Evolutionary conservation across 2,113 vertebrate genomes (phyloP), one percentile per base, ranked within the genome.

Genomic region (Trichomycterus rosablanca): DNA sequence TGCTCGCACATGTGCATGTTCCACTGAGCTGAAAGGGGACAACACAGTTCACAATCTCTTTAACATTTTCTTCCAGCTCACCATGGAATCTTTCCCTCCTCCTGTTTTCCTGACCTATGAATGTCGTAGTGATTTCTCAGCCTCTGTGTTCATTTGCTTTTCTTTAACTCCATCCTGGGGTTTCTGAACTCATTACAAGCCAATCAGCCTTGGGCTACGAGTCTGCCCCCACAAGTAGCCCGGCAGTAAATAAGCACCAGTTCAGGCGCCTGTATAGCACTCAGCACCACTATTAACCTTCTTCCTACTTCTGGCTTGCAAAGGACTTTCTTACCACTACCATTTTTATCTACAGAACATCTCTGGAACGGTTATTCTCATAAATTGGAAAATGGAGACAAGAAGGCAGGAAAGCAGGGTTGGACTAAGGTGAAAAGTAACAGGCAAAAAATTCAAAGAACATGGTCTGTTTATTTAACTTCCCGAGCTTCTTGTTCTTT

Each of bases 211-310:
- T 81, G 73, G 74, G 89, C 72, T 70, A 88, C 79, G 88, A 87
- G 88, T 88, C 81, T 81, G 83, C 85, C 87, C 90, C 89, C 89
- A 87, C 81, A 88, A 87, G 88, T 90, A 93, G 85, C 86, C 89
- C 90, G 90, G 88, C 86, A 92, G 84, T 93, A 93, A 93, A 91
- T 93, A 94, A 92, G 82, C 87, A 87, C 76, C 77, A 76, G 86
- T 90, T 88, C 81, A 84, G 84, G 83, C 86, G 89, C 85, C 76
- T 87, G 82, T 88, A 89, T 91, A 92, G 90, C 83, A 90, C 90
- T 88, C 88, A 89, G 85, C 80, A 86, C 80, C 83, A 83, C 89
- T 78, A 87, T 92, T 95, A 89, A 91, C 91, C 91, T 87, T n/a
- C n/a, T n/a, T n/a, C n/a, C n/a, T 87, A 86, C 89, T 84, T 87